These are phyloP conservation scores for Harpalus rubripes DNA, from an alignment of 2,888 invertebrate species.

Conservation along the genomic window DNA sequence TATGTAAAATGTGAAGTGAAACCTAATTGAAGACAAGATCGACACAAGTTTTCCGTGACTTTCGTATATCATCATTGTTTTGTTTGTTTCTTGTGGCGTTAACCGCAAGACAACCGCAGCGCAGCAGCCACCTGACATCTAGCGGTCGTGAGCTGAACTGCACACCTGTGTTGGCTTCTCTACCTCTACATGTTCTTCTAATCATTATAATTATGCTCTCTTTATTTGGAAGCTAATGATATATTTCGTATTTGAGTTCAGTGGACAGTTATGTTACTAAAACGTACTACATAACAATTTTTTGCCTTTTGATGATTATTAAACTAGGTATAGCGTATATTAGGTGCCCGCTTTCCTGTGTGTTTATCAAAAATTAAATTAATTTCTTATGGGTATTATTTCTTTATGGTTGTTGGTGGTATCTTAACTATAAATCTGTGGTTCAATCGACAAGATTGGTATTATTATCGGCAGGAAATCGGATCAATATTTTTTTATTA, in stretches of 20 bases:
- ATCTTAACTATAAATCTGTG: conserved; percentile 57
- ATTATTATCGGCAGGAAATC: conserved; percentile 58
- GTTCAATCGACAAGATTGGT: conserved; percentile 46
- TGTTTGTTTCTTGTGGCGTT: conserved; percentile 59
- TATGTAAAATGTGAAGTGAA: conserved; percentile 53
- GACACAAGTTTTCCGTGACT: conserved; percentile 43
- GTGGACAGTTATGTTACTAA: conserved; percentile 65
- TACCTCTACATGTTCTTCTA: conserved; percentile 61
- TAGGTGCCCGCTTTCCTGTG: conserved; percentile 58
- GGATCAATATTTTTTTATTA: conserved; percentile 50
- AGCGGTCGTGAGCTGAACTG: conserved; percentile 67
- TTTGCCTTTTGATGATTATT: conserved; percentile 45
- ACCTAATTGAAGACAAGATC: conserved; percentile 45
- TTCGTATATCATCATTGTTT: conserved; percentile 50
- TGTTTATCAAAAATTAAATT: conserved; percentile 65
- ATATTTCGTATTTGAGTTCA: conserved; percentile 66
- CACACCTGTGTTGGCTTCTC: conserved; percentile 57
- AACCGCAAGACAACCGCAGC: conserved; percentile 61
- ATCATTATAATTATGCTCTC: conserved; percentile 66
- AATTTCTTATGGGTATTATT: conserved; percentile 60
- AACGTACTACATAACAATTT: conserved; percentile 54
- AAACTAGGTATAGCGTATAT: conserved; percentile 57
- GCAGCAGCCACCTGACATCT: conserved; percentile 70
- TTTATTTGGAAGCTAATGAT: conserved; percentile 67
- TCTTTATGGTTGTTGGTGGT: conserved; percentile 58